A percentile compares a stretch with the other conserved stretches of the same genome.
Evolutionary conservation across 2,888 invertebrate genomes (phyloP).

Genomic region (Pyrgus malvae): DNA sequence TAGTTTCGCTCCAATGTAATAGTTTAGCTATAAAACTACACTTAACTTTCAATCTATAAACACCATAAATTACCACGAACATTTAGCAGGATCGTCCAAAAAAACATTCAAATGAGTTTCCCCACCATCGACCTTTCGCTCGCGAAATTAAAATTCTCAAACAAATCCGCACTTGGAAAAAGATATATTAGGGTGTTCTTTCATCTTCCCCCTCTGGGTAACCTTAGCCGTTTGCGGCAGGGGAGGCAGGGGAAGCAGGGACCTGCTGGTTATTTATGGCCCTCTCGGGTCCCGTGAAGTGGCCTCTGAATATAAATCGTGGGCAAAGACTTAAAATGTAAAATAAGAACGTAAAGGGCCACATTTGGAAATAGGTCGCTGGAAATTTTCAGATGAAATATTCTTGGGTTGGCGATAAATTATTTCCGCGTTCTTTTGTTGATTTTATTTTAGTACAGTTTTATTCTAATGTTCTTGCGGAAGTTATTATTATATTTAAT

Average conservation of each 20-base stretch:
- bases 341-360: constrained; percentile 53
- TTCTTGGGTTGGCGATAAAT: constrained; percentile 15
- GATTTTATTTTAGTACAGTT: not conserved
- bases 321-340: constrained; percentile 70
- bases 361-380: constrained; percentile 21
- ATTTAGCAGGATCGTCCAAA: not conserved
- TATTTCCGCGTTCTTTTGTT: not conserved
- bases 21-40: too few relatives aligned
- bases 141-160: constrained; percentile 78
- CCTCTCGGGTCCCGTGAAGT: constrained; percentile 77
- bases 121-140: constrained; percentile 44
- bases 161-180: constrained; percentile 76
- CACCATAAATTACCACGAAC: constrained; percentile 10
- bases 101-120: constrained; percentile 30
- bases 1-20: too few relatives aligned
- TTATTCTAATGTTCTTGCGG: not conserved
- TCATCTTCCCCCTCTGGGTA: constrained; percentile 72
- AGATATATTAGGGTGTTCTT: constrained; percentile 78
- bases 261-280: constrained; percentile 74
- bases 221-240: constrained; percentile 75
- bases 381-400: constrained; percentile 14
- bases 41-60: not conserved
- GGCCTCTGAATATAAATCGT: constrained; percentile 78
- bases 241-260: constrained; percentile 45
- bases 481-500: too few relatives aligned